These are phyloP conservation scores for Drosophila siamana DNA, from an alignment of 2,888 invertebrate species.

Conservation along the genomic window DNA sequence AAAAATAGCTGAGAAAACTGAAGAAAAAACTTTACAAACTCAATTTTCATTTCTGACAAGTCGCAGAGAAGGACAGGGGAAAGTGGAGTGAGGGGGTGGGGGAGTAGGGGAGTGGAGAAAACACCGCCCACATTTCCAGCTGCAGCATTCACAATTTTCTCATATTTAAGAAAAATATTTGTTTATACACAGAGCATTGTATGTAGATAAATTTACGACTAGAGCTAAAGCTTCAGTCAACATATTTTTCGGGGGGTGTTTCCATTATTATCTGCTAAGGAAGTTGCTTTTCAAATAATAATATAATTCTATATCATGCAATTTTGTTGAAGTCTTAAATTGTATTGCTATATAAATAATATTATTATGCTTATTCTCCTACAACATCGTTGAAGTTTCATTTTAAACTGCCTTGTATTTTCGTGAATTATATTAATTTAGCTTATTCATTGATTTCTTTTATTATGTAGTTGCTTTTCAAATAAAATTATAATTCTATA, in stretches of 20 bases:
- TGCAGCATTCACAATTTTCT: conserved; percentile 59
- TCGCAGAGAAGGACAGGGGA: conserved; percentile 24
- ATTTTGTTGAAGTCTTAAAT: too few relatives aligned
- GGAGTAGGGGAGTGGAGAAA: not conserved
- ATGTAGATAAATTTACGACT: conserved; percentile 74
- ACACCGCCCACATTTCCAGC: conserved; percentile 52
- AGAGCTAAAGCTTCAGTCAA: conserved; percentile 54
- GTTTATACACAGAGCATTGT: conserved; percentile 61
- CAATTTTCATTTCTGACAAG: conserved; percentile 77
- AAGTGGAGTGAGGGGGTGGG: not conserved
- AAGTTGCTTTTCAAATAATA: too few relatives aligned
- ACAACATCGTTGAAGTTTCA: conserved; percentile 78
- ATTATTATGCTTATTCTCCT: too few relatives aligned
- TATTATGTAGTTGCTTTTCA: too few relatives aligned
- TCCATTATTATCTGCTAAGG: conserved; percentile 63
- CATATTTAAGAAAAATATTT: conserved; percentile 79
- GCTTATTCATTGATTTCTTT: too few relatives aligned
- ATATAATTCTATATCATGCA: too few relatives aligned
- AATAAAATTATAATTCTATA: too few relatives aligned
- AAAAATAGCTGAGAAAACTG: conserved; percentile 17
- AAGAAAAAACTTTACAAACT: conserved; percentile 73
- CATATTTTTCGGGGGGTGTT: conserved; percentile 40
- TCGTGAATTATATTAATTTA: too few relatives aligned
- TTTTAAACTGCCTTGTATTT: too few relatives aligned
- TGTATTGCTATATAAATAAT: too few relatives aligned